Evolutionary conservation across 2,113 vertebrate genomes (phyloP).

Genomic region (Chunga burmeisteri): DNA sequence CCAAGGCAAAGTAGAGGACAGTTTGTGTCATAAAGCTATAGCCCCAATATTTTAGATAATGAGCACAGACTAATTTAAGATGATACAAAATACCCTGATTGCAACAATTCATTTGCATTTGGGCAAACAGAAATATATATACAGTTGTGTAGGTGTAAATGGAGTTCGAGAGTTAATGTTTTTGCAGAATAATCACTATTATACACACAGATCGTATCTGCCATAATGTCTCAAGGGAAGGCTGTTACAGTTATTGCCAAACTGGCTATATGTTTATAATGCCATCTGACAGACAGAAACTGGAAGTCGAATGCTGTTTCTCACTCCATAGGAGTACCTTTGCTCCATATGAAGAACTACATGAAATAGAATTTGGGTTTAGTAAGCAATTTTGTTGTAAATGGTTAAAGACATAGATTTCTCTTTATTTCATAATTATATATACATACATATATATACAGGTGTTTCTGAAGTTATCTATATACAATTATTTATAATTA

Average conservation of each 20-base stretch:
- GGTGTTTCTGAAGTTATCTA: not conserved
- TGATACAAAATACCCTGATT: not conserved
- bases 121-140: not conserved
- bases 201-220: fast-evolving
- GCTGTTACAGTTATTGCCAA: not conserved
- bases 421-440: not conserved
- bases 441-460: no score
- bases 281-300: not conserved
- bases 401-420: not conserved
- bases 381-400: not conserved
- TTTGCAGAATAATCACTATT: not conserved
- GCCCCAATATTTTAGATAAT: not conserved
- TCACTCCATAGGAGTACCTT: not conserved
- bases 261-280: not conserved
- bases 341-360: not conserved
- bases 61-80: not conserved
- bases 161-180: not conserved
- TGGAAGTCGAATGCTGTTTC: not conserved
- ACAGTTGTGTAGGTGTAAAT: not conserved
- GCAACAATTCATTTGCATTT: not conserved
- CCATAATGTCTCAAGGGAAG: not conserved
- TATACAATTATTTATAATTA: not conserved
- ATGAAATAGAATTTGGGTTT: not conserved
- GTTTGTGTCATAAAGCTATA: not conserved
- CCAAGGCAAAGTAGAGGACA: not conserved